These are phyloP conservation scores for Apodemia zela DNA, from an alignment of 2,888 invertebrate species.

Conservation along the genomic window DNA sequence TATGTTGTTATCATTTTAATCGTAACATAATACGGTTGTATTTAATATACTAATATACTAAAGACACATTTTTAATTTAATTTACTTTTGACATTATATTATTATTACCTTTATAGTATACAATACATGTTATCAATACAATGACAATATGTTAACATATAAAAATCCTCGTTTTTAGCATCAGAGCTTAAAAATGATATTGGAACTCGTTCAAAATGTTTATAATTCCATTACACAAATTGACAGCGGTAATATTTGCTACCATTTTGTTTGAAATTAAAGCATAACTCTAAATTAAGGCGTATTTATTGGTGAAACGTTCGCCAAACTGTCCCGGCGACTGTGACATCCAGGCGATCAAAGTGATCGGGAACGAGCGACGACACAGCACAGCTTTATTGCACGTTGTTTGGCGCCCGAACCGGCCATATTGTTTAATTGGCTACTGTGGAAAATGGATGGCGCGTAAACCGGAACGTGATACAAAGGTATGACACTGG, in stretches of 20 bases:
- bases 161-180: too few species aligned
- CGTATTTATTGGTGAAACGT: conserved; percentile 22
- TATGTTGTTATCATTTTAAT: too few species aligned
- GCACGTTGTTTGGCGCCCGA: conserved; percentile 34
- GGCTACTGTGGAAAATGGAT: conserved; percentile 41
- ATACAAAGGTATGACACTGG: conserved; percentile 1
- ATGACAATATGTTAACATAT: too few species aligned
- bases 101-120: too few species aligned
- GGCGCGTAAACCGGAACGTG: conserved; percentile 32
- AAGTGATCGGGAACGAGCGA: conserved; percentile 60
- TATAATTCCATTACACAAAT: not conserved
- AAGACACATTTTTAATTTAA: too few species aligned
- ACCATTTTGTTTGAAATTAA: not conserved
- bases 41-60: too few species aligned
- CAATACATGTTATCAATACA: too few species aligned
- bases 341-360: conserved; percentile 72
- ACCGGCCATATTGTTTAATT: conserved; percentile 44
- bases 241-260: not conserved
- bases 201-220: not conserved
- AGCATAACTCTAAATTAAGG: conserved; percentile 13
- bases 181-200: not conserved
- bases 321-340: conserved; percentile 47
- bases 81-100: too few species aligned
- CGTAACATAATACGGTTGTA: too few species aligned
- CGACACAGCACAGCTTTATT: conserved; percentile 53